Base-by-base conservation (phyloP, 2,797 vertebrate genomes). In the Tiaroga cobitis region DNA sequence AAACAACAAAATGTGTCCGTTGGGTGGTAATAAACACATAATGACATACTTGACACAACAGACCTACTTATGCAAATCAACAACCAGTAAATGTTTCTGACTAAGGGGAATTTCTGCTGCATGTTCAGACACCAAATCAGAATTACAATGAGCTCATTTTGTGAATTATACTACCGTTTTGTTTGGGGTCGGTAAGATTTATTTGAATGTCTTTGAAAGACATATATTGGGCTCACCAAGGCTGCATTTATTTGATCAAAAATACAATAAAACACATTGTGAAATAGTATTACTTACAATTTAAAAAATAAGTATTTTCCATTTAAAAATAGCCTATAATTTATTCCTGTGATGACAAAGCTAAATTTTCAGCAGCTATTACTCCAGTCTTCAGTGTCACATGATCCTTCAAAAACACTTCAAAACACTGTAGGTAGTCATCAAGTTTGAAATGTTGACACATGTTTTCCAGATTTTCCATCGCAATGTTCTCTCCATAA, bases 41-140 rank as follows among this genome's bases (percentile, higher is more conserved):
- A 84, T 59, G 21, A 59, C 75, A 84, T 56, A 56, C 16, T 69
- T 59, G 34, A 84, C 73, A 21, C 43, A 32, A 73, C 24, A 37
- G 85, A 82, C 74, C 75, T 79, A 73, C 51, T 59, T 51, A 79
- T 80, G 67, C 56, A 79, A 80, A 87, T 67, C 32, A n/a, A 41
- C 41, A 76, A 41, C 32, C 16, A 68, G 49, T 43, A 70, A 79
- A 84, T 69, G 65, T 79, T 39, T 69, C 24, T 46, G 49, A 56
- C 67, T 7, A 84, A 84, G 41, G 51, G 34, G 49, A 74, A 46
- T 46, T 43, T 49, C n/a, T 76, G 9, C 8, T 26, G n/a, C 19
- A 39, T 49, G 32, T 51, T 83, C 15, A 32, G 18, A 67, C 1
- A 9, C 8, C 34, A 8, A 37, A 37, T 65, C 21, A 63, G 54